Percentiles rank a stretch among this genome's conserved stretches.
Conservation (phyloP, 2,113 vertebrate species). For the Coptodon bakossiorum region DNA sequence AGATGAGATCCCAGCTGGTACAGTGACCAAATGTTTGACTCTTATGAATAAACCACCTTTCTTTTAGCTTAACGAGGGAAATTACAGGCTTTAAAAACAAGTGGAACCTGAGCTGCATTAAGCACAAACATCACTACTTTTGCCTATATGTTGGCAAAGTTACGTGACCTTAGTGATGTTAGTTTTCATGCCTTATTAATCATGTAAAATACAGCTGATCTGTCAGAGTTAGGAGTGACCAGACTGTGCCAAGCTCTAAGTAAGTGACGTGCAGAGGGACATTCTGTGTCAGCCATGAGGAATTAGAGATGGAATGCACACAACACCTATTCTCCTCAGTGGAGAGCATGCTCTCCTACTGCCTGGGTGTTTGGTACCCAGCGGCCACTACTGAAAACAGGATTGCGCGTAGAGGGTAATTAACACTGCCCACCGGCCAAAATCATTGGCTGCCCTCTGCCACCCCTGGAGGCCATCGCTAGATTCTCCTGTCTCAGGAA, state of each 20-base stretch:
- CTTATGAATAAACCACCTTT: too few relatives aligned
- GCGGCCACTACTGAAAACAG: background rate
- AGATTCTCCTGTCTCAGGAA: background rate
- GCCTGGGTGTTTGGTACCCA: background rate
- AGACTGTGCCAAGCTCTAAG: background rate
- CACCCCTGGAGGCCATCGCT: background rate
- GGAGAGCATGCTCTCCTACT: background rate
- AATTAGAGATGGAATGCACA: background rate
- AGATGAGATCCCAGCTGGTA: too few relatives aligned
- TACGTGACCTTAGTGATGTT: too few relatives aligned
- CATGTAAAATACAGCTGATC: too few relatives aligned
- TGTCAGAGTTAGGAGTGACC: background rate
- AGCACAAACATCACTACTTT: too few relatives aligned
- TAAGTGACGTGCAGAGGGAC: background rate
- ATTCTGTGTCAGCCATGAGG: background rate
- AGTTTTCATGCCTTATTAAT: too few relatives aligned
- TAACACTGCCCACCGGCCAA: background rate
- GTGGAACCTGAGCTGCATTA: too few relatives aligned
- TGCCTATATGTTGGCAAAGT: too few relatives aligned
- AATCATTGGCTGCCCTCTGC: background rate
- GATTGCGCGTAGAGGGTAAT: rapidly evolving
- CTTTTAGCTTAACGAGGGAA: too few relatives aligned
- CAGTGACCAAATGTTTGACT: too few relatives aligned
- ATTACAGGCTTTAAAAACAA: too few relatives aligned
- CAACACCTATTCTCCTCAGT: background rate